Base-by-base conservation (phyloP, 2,113 vertebrate species). In the Muntiacus reevesi region DNA sequence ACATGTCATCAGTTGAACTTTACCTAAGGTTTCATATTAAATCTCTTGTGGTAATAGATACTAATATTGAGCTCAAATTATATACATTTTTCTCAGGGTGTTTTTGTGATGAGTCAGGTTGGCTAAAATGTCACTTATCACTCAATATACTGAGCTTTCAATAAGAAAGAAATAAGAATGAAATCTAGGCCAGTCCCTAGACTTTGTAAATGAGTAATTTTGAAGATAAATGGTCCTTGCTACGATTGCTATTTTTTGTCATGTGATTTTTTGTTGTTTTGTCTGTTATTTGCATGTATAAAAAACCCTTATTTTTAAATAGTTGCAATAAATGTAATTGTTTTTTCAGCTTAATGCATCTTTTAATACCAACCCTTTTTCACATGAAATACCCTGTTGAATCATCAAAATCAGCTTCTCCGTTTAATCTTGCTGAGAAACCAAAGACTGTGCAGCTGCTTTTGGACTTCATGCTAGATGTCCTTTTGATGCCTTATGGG, bases 401-500 rank as follows among this genome's bases (percentile, higher is more conserved):
- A 98, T 98, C 98, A 88, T 98, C 99, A 95, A 99, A 99, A 99
- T 98, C 98, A 98, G 98, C 99, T 94, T 99, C 99, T 98, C 99
- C 99, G 0, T 99, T 99, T 99, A 99, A 99, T 98, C 99, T 99
- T 98, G 99, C 99, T 91, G 99, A 99, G 99, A 99, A 99, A 99
- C 99, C 99, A 99, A 99, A 99, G 99, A 99, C 99, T 76, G 99
- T 99, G 96, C 99, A 99, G 97, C 99, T 99, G 97, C 99, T 99
- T 97, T 99, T 99, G 98, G 99, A 99, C 99, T 99, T 99, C 97
- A 99, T 99, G 99, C 99, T 99, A 90, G 99, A 99, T 98, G 99
- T 99, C 97, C 99, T 99, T 95, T 99, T 99, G 97, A 99, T 99
- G 99, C 99, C 99, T 99, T 99, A 99, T 76, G 99, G 99, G 99